These are phyloP conservation scores for Cisticola juncidis DNA, from an alignment of 2,113 vertebrate genomes.

Conservation along the genomic window DNA sequence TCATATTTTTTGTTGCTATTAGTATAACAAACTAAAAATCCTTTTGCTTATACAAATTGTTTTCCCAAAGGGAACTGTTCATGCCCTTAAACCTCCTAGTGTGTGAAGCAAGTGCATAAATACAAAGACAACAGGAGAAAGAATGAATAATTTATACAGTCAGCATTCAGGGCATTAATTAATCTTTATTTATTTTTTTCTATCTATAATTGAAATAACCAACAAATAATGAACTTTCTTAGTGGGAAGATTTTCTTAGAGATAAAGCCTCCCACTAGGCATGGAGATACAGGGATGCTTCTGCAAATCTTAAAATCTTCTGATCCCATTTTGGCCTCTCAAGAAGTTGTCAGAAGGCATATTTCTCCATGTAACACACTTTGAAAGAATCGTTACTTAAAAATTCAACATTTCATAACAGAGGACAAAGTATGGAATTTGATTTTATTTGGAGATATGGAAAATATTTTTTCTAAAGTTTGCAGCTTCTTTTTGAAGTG, in stretches of 20 bases:
- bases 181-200: background rate
- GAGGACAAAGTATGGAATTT: background rate
- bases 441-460: background rate
- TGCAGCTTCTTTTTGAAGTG: background rate
- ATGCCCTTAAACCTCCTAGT: background rate
- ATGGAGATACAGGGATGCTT: background rate
- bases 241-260: background rate
- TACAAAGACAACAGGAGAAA: background rate
- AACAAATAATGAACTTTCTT: background rate
- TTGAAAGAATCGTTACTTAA: background rate
- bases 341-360: background rate
- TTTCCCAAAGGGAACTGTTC: constrained; percentile 1
- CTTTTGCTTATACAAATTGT: background rate
- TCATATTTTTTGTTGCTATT: background rate
- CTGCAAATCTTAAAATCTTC: background rate
- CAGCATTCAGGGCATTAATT: background rate
- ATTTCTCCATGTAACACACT: background rate
- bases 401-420: background rate
- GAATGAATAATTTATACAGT: background rate
- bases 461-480: background rate
- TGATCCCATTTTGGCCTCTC: background rate
- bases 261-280: background rate
- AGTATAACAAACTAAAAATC: constrained; percentile 9
- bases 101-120: background rate
- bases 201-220: background rate